Base-by-base conservation (phyloP, 2,888 invertebrate genomes). In the Anarsia innoxiella region DNA sequence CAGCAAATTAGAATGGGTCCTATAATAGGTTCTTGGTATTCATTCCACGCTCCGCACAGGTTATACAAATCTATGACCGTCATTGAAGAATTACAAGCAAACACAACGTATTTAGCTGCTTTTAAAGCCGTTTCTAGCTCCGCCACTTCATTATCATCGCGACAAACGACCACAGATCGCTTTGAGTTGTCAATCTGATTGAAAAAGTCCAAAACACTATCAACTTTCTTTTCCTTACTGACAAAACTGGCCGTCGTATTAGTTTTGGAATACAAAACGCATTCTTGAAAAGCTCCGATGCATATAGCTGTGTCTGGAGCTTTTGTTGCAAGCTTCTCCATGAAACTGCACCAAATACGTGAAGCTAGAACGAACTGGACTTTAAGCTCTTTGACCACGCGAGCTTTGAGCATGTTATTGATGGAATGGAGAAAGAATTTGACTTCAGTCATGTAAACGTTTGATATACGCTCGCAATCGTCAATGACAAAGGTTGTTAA, bases 211-310 rank as follows among this genome's bases (percentile, higher is more conserved):
- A 82, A 46, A 25, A 89, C 57, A 15, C 61, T 59, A 1, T 68
- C 48, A 1, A 71, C 38, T 65, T 89, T 90, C 2, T 71, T 66
- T 1, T 72, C 62, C 5, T 74, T 66, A 14, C 66, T 62, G 1
- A 78, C 61, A 30, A 76, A 77, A 37, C 64, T 64, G 0, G 80
- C 71, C 0, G 68, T 55, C 10, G 73, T 77, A n/a, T 56, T 75
- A 41, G 46, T 86, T 72, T 62, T 87, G 49, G 89, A 90, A 68
- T 91, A 94, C 9, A 93, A 72, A 0, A 92, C 88, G 31, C 92
- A 92, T 71, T 94, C 94, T 48, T 92, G 85, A 49, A 89, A 89
- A 12, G 92, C 90, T 0, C 90, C 88, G 37, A 94, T 90, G 38
- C 91, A 89, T 2, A 93, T 70, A 1, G 90, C 75, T 0, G 92